Conservation (phyloP, 2,888 invertebrate species). For the Drosophila acutilabella region DNA sequence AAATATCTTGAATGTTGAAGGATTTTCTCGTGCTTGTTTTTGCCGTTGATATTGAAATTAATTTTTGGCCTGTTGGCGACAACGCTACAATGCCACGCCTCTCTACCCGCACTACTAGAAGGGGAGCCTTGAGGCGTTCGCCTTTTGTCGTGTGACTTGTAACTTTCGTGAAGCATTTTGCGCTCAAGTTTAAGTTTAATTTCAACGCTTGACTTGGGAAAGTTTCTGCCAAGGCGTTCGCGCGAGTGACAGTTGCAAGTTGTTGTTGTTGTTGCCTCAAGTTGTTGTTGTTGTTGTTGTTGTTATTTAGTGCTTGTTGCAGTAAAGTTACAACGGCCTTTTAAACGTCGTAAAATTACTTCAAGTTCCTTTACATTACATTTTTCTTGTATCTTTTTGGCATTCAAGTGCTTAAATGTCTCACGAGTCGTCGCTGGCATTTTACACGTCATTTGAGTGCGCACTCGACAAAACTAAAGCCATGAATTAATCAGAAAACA, state of each 20-base stretch:
- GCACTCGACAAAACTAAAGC: constrained; percentile 45
- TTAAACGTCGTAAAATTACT: constrained; percentile 69
- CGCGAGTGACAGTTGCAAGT: constrained; percentile 25
- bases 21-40: constrained; percentile 33
- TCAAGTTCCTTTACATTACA: constrained; percentile 39
- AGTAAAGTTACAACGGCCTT: constrained; percentile 54
- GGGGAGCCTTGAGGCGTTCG: not conserved
- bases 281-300: not conserved
- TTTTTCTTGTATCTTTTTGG: constrained; percentile 48
- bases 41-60: constrained; percentile 52
- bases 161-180: constrained; percentile 66
- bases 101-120: not conserved
- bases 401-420: constrained; percentile 80
- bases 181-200: constrained; percentile 68
- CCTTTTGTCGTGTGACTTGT: constrained; percentile 74
- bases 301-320: constrained; percentile 12
- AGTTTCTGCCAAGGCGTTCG: constrained; percentile 35
- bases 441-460: constrained; percentile 67
- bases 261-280: constrained; percentile 4
- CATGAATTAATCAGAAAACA: constrained; percentile 72
- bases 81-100: constrained; percentile 21
- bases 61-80: constrained; percentile 50
- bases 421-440: constrained; percentile 62
- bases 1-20: not conserved
- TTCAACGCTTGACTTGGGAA: constrained; percentile 78